These are phyloP conservation scores for Ypsolopha scabrella DNA, from an alignment of 2,888 invertebrate genomes.

Conservation along the genomic window DNA sequence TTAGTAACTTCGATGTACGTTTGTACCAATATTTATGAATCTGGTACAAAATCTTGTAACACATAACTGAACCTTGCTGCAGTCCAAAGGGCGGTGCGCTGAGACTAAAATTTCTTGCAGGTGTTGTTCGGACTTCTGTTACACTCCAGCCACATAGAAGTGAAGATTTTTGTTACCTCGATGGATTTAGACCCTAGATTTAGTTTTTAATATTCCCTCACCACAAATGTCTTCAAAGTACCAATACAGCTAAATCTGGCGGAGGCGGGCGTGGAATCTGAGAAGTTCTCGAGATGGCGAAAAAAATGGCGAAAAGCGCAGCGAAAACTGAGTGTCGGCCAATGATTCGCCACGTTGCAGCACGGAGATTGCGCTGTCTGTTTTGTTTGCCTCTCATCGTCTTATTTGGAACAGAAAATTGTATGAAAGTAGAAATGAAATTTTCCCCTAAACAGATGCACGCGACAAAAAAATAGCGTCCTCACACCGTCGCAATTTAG, in stretches of 20 bases:
- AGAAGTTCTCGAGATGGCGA: conserved; percentile 63
- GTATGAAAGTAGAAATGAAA: conserved; percentile 44
- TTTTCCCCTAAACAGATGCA: conserved; percentile 36
- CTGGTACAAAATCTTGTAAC: too few relatives aligned
- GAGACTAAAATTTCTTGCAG: conserved; percentile 53
- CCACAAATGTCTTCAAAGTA: too few relatives aligned
- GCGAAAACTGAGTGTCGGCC: conserved; percentile 52
- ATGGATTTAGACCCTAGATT: too few relatives aligned
- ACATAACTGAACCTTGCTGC: not conserved
- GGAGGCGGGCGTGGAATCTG: conserved; percentile 25
- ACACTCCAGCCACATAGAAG: too few relatives aligned
- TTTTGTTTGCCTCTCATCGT: conserved; percentile 62
- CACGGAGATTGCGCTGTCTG: conserved; percentile 60
- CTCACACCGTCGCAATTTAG: conserved; percentile 2
- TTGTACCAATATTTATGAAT: too few relatives aligned
- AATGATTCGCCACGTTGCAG: conserved; percentile 60
- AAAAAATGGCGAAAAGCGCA: conserved; percentile 46
- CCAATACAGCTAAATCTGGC: too few relatives aligned
- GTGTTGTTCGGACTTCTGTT: conserved; percentile 12
- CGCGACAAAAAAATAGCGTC: conserved; percentile 3
- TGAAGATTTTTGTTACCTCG: too few relatives aligned
- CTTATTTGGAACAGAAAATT: conserved; percentile 57
- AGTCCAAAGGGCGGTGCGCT: conserved; percentile 23
- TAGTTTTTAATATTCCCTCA: too few relatives aligned
- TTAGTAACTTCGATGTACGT: too few relatives aligned